Conservation (phyloP, 2,888 invertebrate genomes). For the Dolichopus griseipennis region DNA sequence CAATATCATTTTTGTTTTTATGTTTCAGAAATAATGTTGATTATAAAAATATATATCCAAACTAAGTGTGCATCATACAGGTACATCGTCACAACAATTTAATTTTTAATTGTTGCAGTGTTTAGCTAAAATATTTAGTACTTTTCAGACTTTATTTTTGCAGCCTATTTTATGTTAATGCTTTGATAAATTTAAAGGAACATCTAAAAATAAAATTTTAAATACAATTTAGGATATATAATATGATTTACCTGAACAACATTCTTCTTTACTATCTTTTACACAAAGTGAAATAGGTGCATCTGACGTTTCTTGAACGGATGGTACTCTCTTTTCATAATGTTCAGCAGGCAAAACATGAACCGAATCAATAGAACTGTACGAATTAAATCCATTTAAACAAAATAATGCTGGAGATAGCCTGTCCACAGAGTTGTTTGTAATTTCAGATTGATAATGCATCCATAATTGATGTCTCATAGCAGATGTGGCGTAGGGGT, state of each 20-base stretch:
- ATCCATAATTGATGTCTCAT: conserved; percentile 47
- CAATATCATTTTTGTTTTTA: too few species aligned
- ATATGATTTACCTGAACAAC: conserved; percentile 38
- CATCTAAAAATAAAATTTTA: conserved; percentile 56
- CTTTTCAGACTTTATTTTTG: neutral
- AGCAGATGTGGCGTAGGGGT: conserved; percentile 41
- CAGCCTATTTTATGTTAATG: conserved; percentile 45
- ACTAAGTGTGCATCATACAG: neutral
- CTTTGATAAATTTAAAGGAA: conserved; percentile 83
- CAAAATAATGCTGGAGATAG: conserved; percentile 31
- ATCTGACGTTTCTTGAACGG: neutral
- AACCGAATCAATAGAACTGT: neutral
- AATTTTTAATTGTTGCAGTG: neutral
- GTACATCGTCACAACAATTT: neutral
- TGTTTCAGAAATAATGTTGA: too few species aligned
- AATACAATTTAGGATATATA: conserved; percentile 10
- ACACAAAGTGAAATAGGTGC: neutral
- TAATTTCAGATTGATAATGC: conserved; percentile 45
- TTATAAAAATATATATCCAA: neutral
- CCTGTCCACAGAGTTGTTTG: conserved; percentile 21
- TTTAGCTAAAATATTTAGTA: conserved; percentile 23
- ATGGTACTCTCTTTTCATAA: neutral
- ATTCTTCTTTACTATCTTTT: conserved; percentile 37
- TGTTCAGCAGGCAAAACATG: neutral
- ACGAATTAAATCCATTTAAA: neutral